phyloP scores from a whole-genome alignment of 2,888 invertebrate genomes.

The Noctuana brunneofusca region DNA sequence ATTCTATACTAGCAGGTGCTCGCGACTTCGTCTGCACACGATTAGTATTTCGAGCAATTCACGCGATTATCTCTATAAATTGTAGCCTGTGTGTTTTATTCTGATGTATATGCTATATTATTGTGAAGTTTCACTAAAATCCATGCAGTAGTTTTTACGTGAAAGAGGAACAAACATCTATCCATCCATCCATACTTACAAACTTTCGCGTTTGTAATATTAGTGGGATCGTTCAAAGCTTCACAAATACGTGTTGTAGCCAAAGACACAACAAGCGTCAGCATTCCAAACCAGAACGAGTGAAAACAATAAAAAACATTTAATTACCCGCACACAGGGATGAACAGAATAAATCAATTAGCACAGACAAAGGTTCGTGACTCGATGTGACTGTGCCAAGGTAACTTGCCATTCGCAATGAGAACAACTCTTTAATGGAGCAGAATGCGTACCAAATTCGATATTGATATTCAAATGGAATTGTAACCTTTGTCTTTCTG shows the following conservation, averaged over 20 bases:
- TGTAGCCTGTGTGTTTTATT: too few species aligned
- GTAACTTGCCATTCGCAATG: slow-evolving; percentile 7
- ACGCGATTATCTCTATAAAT: too few species aligned
- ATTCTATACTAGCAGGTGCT: too few species aligned
- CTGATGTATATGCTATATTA: too few species aligned
- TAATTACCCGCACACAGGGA: slow-evolving; percentile 1
- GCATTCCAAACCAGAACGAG: neutral
- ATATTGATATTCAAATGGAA: slow-evolving; percentile 33
- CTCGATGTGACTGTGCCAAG: slow-evolving; percentile 34
- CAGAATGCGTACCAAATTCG: slow-evolving; percentile 22
- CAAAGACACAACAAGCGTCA: neutral
- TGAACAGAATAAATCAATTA: slow-evolving; percentile 13
- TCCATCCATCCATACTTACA: too few species aligned
- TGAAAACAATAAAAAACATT: neutral
- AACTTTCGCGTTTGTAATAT: too few species aligned
- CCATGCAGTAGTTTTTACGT: too few species aligned
- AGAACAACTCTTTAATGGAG: slow-evolving; percentile 25
- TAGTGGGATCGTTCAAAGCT: too few species aligned
- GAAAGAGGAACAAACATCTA: too few species aligned
- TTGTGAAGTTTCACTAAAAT: too few species aligned
- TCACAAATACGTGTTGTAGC: neutral
- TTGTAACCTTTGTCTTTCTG: slow-evolving; percentile 27
- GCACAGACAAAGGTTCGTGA: slow-evolving; percentile 25
- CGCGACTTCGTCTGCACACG: too few species aligned
- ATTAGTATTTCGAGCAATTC: too few species aligned